Evolutionary conservation across 2,113 vertebrate genomes (phyloP).

Genomic region (Tringa solitaria): DNA sequence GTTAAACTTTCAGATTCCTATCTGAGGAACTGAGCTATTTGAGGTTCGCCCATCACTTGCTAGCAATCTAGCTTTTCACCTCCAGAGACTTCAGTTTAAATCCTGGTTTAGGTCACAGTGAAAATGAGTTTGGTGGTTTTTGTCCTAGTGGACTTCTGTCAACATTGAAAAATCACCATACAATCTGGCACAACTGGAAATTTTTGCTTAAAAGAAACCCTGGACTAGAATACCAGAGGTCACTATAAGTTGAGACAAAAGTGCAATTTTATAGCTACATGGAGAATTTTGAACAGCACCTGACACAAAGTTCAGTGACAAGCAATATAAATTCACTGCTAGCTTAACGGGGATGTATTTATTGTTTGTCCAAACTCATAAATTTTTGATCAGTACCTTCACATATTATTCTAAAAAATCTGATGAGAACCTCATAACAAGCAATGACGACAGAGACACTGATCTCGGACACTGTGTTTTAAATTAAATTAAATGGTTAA

Average conservation of each 20-base stretch:
- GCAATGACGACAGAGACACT: neutral
- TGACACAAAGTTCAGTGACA: neutral
- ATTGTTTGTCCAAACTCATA: neutral
- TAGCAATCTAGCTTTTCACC: slow-evolving; percentile 21
- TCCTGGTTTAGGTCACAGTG: slow-evolving; percentile 43
- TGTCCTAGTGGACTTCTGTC: slow-evolving; percentile 26
- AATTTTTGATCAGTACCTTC: neutral
- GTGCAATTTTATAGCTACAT: neutral
- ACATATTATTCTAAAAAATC: neutral
- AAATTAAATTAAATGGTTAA: neutral
- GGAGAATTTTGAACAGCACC: neutral
- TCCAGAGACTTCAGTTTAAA: slow-evolving; percentile 17
- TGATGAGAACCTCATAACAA: neutral
- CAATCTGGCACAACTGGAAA: neutral
- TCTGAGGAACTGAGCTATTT: neutral
- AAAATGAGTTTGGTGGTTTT: slow-evolving; percentile 32
- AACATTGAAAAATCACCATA: neutral
- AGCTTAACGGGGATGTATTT: neutral
- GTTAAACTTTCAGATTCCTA: neutral
- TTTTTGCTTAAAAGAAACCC: neutral
- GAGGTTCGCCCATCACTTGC: neutral
- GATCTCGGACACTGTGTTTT: neutral
- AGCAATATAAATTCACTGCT: neutral
- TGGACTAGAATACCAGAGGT: neutral
- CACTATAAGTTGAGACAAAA: neutral